Percentiles rank a stretch among this genome's conserved stretches.
Evolutionary conservation across 2,113 vertebrate genomes (phyloP).

Genomic region (Phrynosoma blainvillii): DNA sequence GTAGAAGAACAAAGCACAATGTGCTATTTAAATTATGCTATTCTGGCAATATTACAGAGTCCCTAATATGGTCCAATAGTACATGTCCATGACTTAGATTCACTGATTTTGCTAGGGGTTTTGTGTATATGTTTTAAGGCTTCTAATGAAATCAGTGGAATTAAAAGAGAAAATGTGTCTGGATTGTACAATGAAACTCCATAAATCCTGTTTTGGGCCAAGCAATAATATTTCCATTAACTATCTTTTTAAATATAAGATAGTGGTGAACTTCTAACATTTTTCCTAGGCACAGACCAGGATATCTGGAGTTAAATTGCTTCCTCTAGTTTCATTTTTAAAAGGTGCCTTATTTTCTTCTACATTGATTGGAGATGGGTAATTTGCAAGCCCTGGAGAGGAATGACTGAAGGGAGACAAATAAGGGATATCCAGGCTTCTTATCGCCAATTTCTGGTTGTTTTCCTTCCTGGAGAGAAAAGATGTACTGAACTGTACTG

Average conservation of each 20-base stretch:
- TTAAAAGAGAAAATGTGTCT: not conserved
- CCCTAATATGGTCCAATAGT: too few relatives aligned
- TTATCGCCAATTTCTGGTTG: not conserved
- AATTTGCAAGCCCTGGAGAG: not conserved
- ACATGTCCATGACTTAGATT: not conserved
- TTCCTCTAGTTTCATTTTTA: not conserved
- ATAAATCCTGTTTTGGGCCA: too few relatives aligned
- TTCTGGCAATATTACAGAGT: not conserved
- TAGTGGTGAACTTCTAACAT: not conserved
- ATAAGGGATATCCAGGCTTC: not conserved
- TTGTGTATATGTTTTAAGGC: not conserved
- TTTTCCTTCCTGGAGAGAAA: not conserved
- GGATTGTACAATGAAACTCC: not conserved
- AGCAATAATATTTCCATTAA: not conserved
- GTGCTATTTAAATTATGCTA: not conserved
- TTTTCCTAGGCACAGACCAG: not conserved
- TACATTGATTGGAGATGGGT: not conserved
- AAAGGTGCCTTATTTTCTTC: not conserved
- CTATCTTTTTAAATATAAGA: not conserved
- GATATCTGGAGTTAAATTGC: not conserved
- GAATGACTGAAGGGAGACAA: not conserved
- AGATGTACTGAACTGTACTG: not conserved
- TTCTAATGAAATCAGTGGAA: not conserved
- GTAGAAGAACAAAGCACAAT: conserved; percentile 40
- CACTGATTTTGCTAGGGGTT: not conserved